Evolutionary conservation across 1,140 invertebrate genomes (phyloP), one percentile per base, ranked within the genome.

Genomic region (Lepidurus arcticus): DNA sequence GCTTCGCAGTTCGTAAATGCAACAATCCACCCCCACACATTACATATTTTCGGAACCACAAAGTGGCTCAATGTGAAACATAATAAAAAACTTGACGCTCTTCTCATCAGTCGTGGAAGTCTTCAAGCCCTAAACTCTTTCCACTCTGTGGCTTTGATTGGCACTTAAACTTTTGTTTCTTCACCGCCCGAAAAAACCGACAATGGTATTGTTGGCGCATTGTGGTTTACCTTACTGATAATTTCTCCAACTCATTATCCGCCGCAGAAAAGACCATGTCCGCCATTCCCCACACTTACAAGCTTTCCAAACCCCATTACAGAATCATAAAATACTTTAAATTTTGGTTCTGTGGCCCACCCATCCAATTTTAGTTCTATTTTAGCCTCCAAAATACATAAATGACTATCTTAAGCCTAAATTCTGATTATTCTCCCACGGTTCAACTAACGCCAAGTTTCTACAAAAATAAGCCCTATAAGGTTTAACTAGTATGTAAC

Each of bases 171-270:
- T 34, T 34, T 34, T 65, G n/a, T 65, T 65, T 16, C 21, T 47
- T 47, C 21, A 16, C 13, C 13, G n/a, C 53, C 53, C 13, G 7
- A 65, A 65, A 13, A 65, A 65, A 65, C 53, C 53, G 53, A 65
- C 53, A 65, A 65, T 65, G 53, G n/a, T 65, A 21, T 65, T n/a
- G 16, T 65, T 65, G 13, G 53, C 53, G n/a, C 21, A 65, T 65
- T 65, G 53, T 65, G 53, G 53, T 65, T 16, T 65, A 65, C 53
- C 53, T 13, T 65, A 65, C 53, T n/a, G 53, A 65, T 65, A n/a
- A 65, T 65, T 21, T 65, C 7, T 65, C 53, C 53, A 34, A 21
- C 53, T 65, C 13, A 65, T 65, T 65, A 65, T 65, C 53, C 8
- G 13, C 53, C 53, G 53, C 53, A 65, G 9, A 65, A 65, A 65